phyloP scores from a whole-genome alignment of 2,888 invertebrate genomes.

The Ecdyonurus torrentis region DNA sequence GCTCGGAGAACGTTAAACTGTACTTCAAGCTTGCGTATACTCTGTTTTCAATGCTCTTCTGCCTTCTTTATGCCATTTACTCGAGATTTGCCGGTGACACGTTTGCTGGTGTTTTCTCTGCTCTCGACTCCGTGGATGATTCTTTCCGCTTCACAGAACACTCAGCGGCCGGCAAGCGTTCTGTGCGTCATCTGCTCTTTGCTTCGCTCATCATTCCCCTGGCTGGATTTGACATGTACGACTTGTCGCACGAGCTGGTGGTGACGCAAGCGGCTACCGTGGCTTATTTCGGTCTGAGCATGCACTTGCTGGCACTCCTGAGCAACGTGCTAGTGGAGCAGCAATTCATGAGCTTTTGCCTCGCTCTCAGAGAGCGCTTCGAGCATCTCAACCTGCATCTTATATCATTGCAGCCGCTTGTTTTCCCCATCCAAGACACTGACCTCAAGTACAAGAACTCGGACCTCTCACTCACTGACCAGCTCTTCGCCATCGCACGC shows the following conservation, averaged over 20 bases:
- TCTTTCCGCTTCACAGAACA: background rate
- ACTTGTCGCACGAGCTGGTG: background rate
- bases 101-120: background rate
- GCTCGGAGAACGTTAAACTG: background rate
- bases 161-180: background rate
- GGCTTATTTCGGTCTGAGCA: background rate
- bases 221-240: background rate
- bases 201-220: background rate
- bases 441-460: background rate
- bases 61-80: background rate
- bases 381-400: background rate
- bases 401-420: background rate
- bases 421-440: background rate
- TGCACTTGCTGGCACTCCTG: background rate
- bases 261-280: background rate
- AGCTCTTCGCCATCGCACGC: background rate
- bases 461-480: background rate
- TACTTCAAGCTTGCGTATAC: slow-evolving; percentile 1
- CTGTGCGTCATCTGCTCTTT: background rate
- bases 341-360: background rate
- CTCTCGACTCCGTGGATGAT: background rate
- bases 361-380: background rate
- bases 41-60: background rate
- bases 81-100: background rate
- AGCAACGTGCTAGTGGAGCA: background rate